Conservation (phyloP, 2,888 invertebrate genomes). For the Aspidiotus rigidus region DNA sequence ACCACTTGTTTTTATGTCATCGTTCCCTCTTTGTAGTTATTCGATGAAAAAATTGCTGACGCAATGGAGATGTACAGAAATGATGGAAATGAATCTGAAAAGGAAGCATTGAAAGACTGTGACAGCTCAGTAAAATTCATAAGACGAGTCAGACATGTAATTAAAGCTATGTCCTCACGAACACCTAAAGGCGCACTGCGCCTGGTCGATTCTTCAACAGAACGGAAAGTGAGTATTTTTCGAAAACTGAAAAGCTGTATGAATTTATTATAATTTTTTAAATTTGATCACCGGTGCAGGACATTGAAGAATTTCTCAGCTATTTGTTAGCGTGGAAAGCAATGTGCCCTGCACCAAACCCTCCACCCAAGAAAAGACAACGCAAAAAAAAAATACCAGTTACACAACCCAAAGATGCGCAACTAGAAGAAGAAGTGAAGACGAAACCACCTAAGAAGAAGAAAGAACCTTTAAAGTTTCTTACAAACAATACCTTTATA, state of each 20-base stretch:
- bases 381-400: neutral
- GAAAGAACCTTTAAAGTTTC: neutral
- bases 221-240: conserved; percentile 3
- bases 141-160: conserved; percentile 8
- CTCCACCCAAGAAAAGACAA: neutral
- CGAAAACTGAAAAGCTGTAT: neutral
- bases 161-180: conserved; percentile 18
- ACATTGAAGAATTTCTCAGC: neutral
- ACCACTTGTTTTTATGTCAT: neutral
- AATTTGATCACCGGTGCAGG: neutral
- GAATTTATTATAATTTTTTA: neutral
- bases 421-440: too few species aligned
- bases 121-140: conserved; percentile 23
- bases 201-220: neutral
- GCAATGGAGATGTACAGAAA: conserved; percentile 3
- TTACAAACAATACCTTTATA: conserved; percentile 10
- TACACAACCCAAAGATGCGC: neutral
- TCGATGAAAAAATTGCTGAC: conserved; percentile 5
- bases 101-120: conserved; percentile 8
- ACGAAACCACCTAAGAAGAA: too few species aligned
- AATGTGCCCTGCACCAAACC: neutral
- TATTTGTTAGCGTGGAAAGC: neutral
- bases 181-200: conserved; percentile 10
- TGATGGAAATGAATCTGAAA: neutral
- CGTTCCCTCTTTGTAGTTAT: conserved; percentile 5